Conservation (phyloP, 2,888 invertebrate species). For the Caenorhabditis angaria region DNA sequence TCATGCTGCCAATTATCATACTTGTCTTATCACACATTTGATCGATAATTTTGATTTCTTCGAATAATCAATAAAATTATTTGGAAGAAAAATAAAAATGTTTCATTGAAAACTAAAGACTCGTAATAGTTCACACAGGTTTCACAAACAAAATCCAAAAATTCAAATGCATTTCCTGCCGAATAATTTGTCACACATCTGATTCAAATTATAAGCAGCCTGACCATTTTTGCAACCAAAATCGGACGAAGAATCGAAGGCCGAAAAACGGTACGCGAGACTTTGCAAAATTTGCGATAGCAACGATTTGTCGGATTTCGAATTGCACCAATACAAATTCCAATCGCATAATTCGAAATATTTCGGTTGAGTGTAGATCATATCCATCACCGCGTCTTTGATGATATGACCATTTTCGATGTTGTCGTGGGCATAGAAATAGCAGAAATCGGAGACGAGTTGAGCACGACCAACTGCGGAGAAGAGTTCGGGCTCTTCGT, state of each 20-base stretch:
- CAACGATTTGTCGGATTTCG: constrained; percentile 34
- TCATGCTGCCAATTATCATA: constrained; percentile 26
- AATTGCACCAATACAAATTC: constrained; percentile 57
- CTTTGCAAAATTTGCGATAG: constrained; percentile 36
- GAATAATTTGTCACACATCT: constrained; percentile 46
- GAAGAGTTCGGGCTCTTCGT: constrained; percentile 46
- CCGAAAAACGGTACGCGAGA: constrained; percentile 41
- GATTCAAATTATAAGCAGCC: constrained; percentile 45
- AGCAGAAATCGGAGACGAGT: constrained; percentile 68
- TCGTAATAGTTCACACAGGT: not conserved
- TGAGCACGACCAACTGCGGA: constrained; percentile 62
- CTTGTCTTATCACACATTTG: constrained; percentile 25
- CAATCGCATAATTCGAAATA: constrained; percentile 57
- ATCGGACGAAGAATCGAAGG: constrained; percentile 42
- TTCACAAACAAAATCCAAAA: not conserved
- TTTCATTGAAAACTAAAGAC: not conserved
- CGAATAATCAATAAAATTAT: too few species aligned
- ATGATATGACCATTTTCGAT: constrained; percentile 37
- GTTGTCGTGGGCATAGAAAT: constrained; percentile 59
- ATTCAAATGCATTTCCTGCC: constrained; percentile 49
- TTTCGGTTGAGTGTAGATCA: constrained; percentile 51
- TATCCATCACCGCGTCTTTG: constrained; percentile 50
- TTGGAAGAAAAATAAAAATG: not conserved
- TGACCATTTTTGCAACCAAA: constrained; percentile 50
- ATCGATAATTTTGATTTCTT: constrained; percentile 31